Evolutionary conservation across 2,888 invertebrate species (phyloP).

Genomic region (Ferrisia virgata): DNA sequence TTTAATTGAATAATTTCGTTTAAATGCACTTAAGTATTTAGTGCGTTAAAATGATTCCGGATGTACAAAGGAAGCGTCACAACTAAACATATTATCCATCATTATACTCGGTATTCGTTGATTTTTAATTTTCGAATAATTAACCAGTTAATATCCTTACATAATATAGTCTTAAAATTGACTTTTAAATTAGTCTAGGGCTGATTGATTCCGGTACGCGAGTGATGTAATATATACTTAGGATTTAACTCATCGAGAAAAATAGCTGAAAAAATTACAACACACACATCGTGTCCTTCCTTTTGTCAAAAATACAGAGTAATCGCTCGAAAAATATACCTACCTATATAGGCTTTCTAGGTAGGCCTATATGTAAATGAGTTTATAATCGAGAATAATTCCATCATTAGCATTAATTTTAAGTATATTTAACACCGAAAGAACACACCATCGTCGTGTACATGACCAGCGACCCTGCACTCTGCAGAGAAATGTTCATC

Average conservation of each 20-base stretch:
- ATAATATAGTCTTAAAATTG: constrained; percentile 9
- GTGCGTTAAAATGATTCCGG: constrained; percentile 10
- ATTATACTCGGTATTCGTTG: background rate
- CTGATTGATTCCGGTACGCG: background rate
- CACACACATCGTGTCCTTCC: too few relatives aligned
- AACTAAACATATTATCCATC: too few relatives aligned
- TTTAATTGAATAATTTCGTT: background rate
- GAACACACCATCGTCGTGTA: too few relatives aligned
- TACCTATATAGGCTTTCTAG: too few relatives aligned
- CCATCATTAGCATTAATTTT: background rate
- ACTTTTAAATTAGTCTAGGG: background rate
- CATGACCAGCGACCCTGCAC: too few relatives aligned
- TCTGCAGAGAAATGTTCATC: background rate
- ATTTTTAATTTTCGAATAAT: constrained; percentile 27
- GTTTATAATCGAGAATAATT: background rate
- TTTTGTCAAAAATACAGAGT: background rate
- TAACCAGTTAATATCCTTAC: constrained; percentile 5
- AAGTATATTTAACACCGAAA: background rate
- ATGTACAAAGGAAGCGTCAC: background rate
- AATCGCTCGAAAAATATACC: background rate
- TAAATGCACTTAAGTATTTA: background rate
- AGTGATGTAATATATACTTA: background rate
- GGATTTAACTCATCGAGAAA: background rate
- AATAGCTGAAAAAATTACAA: background rate
- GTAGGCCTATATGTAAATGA: background rate